These are phyloP conservation scores for Toxostoma redivivum DNA, from an alignment of 2,113 vertebrate species.

Conservation along the genomic window DNA sequence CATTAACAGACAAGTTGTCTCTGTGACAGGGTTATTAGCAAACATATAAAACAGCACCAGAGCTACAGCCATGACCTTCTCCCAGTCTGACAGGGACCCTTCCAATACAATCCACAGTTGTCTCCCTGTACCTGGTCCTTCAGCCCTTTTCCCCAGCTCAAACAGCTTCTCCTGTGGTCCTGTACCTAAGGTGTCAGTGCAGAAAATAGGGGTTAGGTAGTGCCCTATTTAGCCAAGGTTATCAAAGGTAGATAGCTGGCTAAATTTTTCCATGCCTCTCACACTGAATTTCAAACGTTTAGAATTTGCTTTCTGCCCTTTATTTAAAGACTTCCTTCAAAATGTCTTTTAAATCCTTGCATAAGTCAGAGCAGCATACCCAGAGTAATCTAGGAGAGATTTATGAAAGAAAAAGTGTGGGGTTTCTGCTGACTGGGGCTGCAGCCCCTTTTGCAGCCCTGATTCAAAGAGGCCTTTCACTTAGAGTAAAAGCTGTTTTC, in stretches of 20 bases:
- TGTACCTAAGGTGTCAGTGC: neutral
- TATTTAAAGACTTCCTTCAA: neutral
- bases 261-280: neutral
- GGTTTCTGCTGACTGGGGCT: neutral
- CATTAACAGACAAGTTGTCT: neutral
- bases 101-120: neutral
- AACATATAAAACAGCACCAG: neutral
- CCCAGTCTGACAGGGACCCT: neutral
- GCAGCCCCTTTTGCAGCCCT: neutral
- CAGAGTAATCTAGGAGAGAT: neutral
- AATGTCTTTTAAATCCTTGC: neutral
- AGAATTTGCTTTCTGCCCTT: neutral
- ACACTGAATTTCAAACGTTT: neutral
- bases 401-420: neutral
- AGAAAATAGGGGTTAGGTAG: neutral
- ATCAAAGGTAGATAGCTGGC: neutral
- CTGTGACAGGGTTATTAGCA: neutral
- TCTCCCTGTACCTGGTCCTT: neutral
- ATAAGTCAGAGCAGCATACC: neutral
- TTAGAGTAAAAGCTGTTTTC: neutral
- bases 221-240: neutral
- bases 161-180: neutral
- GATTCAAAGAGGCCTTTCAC: neutral
- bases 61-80: neutral
- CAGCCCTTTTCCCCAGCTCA: neutral